These are phyloP conservation scores for Pardalotus punctatus DNA, from an alignment of 2,113 vertebrate species.

Conservation along the genomic window DNA sequence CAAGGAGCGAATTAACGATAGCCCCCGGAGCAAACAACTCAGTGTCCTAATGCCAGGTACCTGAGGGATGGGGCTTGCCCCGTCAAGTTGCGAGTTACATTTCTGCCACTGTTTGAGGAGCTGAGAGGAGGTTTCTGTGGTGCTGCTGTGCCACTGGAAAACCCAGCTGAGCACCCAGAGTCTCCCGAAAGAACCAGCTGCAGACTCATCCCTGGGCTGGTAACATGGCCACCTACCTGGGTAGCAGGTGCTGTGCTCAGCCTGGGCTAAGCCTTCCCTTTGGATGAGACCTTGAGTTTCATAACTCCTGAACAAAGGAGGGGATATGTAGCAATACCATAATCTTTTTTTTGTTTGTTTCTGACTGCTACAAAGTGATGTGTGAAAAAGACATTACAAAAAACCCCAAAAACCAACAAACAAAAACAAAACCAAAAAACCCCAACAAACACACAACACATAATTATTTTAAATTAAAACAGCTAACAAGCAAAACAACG, in stretches of 20 bases:
- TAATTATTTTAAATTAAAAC: conserved; percentile 49
- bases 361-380: neutral
- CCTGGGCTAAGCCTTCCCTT: neutral
- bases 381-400: neutral
- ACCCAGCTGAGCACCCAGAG: neutral
- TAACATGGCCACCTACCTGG: fast-evolving
- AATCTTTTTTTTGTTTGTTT: neutral
- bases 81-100: neutral
- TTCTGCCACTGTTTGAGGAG: neutral
- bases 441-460: neutral
- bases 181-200: neutral
- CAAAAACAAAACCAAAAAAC: neutral
- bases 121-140: neutral
- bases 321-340: neutral
- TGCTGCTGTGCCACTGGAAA: neutral
- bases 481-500: neutral
- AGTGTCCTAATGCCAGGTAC: neutral
- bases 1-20: neutral
- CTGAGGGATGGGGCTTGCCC: neutral
- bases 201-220: fast-evolving
- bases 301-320: neutral
- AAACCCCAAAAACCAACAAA: neutral
- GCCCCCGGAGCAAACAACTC: neutral
- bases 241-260: neutral
- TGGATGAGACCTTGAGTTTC: neutral